These are phyloP conservation scores for Metopia argyrocephala DNA, from an alignment of 2,888 invertebrate genomes.

Conservation along the genomic window DNA sequence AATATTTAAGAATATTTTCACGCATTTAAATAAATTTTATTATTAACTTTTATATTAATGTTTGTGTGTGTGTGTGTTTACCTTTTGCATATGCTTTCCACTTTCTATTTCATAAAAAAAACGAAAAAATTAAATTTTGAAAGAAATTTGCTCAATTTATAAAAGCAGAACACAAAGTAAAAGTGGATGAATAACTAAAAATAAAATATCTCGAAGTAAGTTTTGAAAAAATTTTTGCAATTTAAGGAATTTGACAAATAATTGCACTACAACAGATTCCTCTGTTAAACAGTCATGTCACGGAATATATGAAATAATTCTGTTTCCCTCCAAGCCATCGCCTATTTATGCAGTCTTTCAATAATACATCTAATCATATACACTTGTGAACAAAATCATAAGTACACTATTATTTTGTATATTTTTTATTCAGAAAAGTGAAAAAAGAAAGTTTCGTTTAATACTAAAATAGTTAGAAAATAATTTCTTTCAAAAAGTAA, in stretches of 20 bases:
- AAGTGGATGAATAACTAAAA: background rate
- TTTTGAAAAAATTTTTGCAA: constrained; percentile 11
- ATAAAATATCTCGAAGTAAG: constrained; percentile 20
- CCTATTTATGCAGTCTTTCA: background rate
- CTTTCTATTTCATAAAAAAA: background rate
- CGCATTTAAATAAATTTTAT: background rate
- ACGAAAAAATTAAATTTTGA: background rate
- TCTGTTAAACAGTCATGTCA: background rate
- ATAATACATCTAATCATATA: background rate
- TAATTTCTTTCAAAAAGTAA: too few species aligned
- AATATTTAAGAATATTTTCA: too few species aligned
- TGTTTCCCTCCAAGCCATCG: background rate
- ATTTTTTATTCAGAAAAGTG: too few species aligned
- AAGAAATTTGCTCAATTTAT: background rate
- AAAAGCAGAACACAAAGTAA: background rate
- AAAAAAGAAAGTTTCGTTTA: too few species aligned
- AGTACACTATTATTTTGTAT: too few species aligned
- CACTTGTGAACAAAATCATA: too few species aligned
- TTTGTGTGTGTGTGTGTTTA: background rate
- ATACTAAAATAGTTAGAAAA: too few species aligned
- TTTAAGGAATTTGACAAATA: constrained; percentile 27
- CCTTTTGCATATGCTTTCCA: background rate
- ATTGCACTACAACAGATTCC: constrained; percentile 27
- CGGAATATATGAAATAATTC: constrained; percentile 2
- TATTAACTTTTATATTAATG: background rate